phyloP scores from a whole-genome alignment of 1,140 invertebrate species.

The Pseudomyrmex cubaensis region DNA sequence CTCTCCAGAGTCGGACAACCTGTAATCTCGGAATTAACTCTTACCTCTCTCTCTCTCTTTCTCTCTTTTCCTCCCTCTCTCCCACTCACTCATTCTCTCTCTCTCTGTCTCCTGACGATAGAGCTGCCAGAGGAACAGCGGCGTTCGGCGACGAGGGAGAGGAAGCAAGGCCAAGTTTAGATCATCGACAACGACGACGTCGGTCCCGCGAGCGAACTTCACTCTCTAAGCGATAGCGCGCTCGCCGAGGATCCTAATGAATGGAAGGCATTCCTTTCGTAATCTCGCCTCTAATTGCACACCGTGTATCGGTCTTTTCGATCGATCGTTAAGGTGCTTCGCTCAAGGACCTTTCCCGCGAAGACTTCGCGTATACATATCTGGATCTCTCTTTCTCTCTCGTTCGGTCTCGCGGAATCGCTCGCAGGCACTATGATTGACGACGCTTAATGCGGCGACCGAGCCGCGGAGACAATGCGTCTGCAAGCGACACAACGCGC shows the following conservation, averaged over 20 bases:
- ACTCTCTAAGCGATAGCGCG: constrained; percentile 24
- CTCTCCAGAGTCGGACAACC: constrained; percentile 66
- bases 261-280: constrained; percentile 67
- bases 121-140: constrained; percentile 8
- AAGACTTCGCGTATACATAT: constrained; percentile 32
- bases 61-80: constrained; percentile 12
- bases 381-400: constrained; percentile 28
- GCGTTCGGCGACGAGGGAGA: constrained; percentile 23
- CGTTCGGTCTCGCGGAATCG: constrained; percentile 10
- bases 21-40: constrained; percentile 70
- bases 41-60: constrained; percentile 24
- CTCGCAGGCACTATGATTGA: constrained; percentile 63
- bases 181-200: constrained; percentile 69
- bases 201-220: constrained; percentile 16
- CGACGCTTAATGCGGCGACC: constrained; percentile 52
- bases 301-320: constrained; percentile 64
- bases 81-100: neutral
- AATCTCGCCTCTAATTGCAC: constrained; percentile 64
- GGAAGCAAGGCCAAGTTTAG: constrained; percentile 77
- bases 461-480: constrained; percentile 64
- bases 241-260: constrained; percentile 47
- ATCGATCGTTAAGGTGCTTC: constrained; percentile 66
- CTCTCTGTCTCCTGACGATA: neutral
- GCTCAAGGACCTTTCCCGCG: constrained; percentile 61
- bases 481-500: constrained; percentile 19